Base-by-base conservation (phyloP, 2,888 invertebrate species). In the Amiota minor region DNA sequence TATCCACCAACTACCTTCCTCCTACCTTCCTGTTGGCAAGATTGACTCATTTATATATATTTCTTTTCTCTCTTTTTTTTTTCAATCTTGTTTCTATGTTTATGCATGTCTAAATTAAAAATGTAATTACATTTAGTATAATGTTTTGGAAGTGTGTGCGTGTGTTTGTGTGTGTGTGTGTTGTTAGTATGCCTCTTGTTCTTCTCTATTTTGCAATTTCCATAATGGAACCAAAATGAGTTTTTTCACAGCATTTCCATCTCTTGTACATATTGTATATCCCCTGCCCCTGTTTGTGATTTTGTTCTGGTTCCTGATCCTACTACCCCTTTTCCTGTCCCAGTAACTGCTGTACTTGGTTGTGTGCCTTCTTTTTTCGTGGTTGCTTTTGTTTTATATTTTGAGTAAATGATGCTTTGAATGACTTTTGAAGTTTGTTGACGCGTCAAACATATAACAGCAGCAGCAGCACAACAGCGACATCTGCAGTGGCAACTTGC, bases 91-190 rank as follows among this genome's bases (percentile, higher is more conserved):
- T 35, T 35, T 35, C 6, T 35, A 35, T 35, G 35, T 35, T 35
- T 50, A 45, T 71, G 71, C 50, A 71, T 71, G 75, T 78, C 74
- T 79, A 81, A 82, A 85, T 84, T 85, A 83, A 81, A 83, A 84
- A 83, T 85, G 79, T 83, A 83, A 83, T 83, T 85, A 85, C 86
- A 83, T 82, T 84, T 80, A 84, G 79, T 80, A 80, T 35, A 35
- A 35, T 78, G 81, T 68, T 50, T 50, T 50, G 14, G 14, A 50
- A 50, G 67, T 50, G 23, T 20, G 49, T 50, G 23, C 3, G 14
- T 50, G 14, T 16, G 16, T 56, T 56, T 16, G 50, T 49, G 20
- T 67, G 18, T n/a, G 9, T 50, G 50, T 12, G 10, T 68, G 65
- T 49, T 65, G 9, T 18, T 65, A 18, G 49, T 46, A 78, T 79